These are phyloP conservation scores for Paraplagusia blochii DNA, from an alignment of 2,113 vertebrate genomes.

Conservation along the genomic window DNA sequence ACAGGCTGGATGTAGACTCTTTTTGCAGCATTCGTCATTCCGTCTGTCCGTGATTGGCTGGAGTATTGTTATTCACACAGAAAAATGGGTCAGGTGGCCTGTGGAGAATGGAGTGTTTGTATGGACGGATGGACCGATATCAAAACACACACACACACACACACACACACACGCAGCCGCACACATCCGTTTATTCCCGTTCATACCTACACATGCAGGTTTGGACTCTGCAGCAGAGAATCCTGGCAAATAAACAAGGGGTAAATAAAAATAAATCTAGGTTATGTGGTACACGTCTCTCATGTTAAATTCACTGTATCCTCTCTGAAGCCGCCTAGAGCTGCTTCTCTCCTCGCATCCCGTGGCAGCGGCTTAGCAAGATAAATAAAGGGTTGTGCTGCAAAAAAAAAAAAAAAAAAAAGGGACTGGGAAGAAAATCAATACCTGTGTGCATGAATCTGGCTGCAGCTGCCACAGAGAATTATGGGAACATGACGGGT, in stretches of 20 bases:
- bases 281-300: slow-evolving; percentile 41
- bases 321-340: slow-evolving; percentile 40
- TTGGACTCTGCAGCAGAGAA: slow-evolving; percentile 37
- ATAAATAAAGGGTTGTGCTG: slow-evolving; percentile 74
- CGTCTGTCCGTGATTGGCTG: slow-evolving; percentile 62
- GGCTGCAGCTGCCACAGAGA: slow-evolving; percentile 79
- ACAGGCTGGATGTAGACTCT: slow-evolving; percentile 56
- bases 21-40: slow-evolving; percentile 53
- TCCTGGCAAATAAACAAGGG: slow-evolving; percentile 47
- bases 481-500: slow-evolving; percentile 78
- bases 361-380: slow-evolving; percentile 58
- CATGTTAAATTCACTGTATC: slow-evolving; percentile 33
- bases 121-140: slow-evolving; percentile 38
- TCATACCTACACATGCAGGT: slow-evolving; percentile 47
- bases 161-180: slow-evolving; percentile 19
- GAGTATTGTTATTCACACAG: slow-evolving; percentile 67
- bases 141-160: slow-evolving; percentile 28
- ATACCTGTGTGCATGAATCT: slow-evolving; percentile 92
- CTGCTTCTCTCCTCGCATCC: slow-evolving; percentile 46
- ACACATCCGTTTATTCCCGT: neutral
- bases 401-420: slow-evolving; percentile 71
- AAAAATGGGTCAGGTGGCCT: slow-evolving; percentile 76
- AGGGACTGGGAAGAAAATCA: slow-evolving; percentile 80
- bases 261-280: slow-evolving; percentile 56
- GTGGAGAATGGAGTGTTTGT: slow-evolving; percentile 62